Conservation (phyloP, 2,888 invertebrate genomes). For the Embidobia sp. region DNA sequence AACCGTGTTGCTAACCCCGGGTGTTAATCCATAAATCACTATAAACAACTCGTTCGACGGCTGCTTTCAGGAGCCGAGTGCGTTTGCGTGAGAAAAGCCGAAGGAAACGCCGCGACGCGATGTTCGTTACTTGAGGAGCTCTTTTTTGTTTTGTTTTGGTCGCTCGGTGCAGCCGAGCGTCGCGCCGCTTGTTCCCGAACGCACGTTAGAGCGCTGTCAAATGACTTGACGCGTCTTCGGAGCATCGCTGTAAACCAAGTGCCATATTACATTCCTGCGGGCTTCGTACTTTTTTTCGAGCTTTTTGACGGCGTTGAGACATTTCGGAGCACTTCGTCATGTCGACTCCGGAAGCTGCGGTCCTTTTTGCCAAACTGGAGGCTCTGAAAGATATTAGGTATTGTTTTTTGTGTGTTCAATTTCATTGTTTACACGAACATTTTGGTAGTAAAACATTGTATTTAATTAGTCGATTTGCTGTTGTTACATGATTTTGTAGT, state of each 20-base stretch:
- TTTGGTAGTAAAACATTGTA: conserved; percentile 3
- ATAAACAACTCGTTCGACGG: conserved; percentile 38
- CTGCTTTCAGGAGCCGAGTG: conserved; percentile 31
- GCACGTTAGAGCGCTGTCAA: conserved; percentile 11
- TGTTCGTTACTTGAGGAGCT: conserved; percentile 29
- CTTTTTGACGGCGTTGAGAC: conserved; percentile 18
- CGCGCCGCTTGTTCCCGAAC: not conserved
- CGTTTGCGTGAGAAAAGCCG: conserved; percentile 36
- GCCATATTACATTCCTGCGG: conserved; percentile 17
- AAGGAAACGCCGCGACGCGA: not conserved
- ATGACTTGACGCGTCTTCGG: conserved; percentile 38
- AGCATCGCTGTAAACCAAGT: conserved; percentile 20
- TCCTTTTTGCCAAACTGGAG: conserved; percentile 95
- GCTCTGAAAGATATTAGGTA: conserved; percentile 96
- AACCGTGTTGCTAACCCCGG: conserved; percentile 35
- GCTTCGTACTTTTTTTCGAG: conserved; percentile 3
- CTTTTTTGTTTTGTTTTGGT: no score
- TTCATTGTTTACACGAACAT: conserved; percentile 6
- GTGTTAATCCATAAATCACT: conserved; percentile 60
- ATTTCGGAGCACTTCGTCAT: conserved; percentile 80
- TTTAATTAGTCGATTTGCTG: not conserved
- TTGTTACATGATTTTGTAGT: not conserved
- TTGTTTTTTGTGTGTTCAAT: conserved; percentile 34
- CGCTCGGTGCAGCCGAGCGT: no score
- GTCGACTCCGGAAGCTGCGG: conserved; percentile 90